Percentiles rank a stretch among this genome's conserved stretches.
phyloP scores from a whole-genome alignment of 2,888 invertebrate genomes.

The Platycheirus albimanus region DNA sequence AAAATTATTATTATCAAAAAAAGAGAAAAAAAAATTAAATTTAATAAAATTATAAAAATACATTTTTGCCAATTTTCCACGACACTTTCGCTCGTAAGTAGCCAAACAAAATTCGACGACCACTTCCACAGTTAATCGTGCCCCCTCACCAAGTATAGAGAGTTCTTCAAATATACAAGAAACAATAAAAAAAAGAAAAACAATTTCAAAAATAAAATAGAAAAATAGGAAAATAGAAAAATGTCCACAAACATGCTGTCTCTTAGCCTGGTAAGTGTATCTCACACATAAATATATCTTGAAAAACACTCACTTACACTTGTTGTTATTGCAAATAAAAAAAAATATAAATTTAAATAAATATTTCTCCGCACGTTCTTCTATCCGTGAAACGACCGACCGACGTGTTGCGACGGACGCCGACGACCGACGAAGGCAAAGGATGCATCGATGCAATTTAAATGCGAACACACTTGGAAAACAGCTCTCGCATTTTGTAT shows the following conservation, averaged over 20 bases:
- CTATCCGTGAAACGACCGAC: no score
- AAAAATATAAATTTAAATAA: slow-evolving; percentile 20
- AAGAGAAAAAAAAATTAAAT: slow-evolving; percentile 37
- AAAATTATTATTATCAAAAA: slow-evolving; percentile 60
- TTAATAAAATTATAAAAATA: slow-evolving; percentile 47
- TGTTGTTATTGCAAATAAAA: slow-evolving; percentile 31
- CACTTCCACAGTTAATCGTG: slow-evolving; percentile 38
- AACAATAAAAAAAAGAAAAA: no score
- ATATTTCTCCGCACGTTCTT: slow-evolving; percentile 20
- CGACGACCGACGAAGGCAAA: slow-evolving; percentile 6
- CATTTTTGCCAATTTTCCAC: slow-evolving; percentile 30
- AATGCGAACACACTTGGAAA: slow-evolving; percentile 23
- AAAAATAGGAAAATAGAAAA: slow-evolving; percentile 9
- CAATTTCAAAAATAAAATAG: not conserved
- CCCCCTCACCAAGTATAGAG: slow-evolving; percentile 14
- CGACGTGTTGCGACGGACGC: no score
- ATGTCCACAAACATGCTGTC: slow-evolving; percentile 75
- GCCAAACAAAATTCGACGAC: slow-evolving; percentile 10
- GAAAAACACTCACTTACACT: slow-evolving; percentile 27
- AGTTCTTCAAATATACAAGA: slow-evolving; percentile 11
- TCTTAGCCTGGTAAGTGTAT: slow-evolving; percentile 75
- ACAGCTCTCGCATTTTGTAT: slow-evolving; percentile 30
- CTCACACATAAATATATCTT: slow-evolving; percentile 26
- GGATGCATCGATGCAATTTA: slow-evolving; percentile 48
- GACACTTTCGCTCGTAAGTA: slow-evolving; percentile 59